Evolutionary conservation across 1,140 invertebrate genomes (phyloP).

Genomic region (Armadillidium nasatum): DNA sequence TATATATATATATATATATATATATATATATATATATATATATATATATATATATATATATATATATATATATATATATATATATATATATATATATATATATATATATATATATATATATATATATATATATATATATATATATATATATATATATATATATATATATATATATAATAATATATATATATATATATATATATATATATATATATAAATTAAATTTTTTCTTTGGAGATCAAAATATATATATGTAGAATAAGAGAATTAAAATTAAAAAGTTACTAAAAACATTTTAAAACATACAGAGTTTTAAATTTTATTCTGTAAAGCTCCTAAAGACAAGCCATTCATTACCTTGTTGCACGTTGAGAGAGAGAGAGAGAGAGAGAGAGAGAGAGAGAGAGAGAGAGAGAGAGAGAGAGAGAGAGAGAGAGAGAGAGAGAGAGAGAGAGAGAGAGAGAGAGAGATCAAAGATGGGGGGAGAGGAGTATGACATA

Average conservation of each 20-base stretch:
- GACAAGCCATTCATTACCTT: not conserved
- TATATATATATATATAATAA: not conserved
- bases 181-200: slow-evolving; percentile 13
- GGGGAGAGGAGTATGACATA: too few relatives aligned
- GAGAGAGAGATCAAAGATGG: too few relatives aligned
- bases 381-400: too few relatives aligned
- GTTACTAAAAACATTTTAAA: not conserved
- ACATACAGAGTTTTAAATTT: slow-evolving; percentile 4
- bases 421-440: too few relatives aligned
- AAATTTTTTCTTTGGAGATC: not conserved
- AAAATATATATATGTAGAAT: not conserved
- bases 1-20: too few relatives aligned
- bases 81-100: not conserved
- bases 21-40: too few relatives aligned
- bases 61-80: too few relatives aligned
- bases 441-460: too few relatives aligned
- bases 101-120: slow-evolving; percentile 15
- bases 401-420: too few relatives aligned
- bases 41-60: too few relatives aligned
- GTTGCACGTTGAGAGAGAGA: not conserved
- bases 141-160: slow-evolving; percentile 15
- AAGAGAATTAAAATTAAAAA: slow-evolving; percentile 2
- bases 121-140: slow-evolving; percentile 15
- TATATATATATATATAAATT: slow-evolving; percentile 2
- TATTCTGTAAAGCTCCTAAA: slow-evolving; percentile 1